These are phyloP conservation scores for Chaetura pelagica DNA, from an alignment of 2,113 vertebrate genomes.

Conservation along the genomic window DNA sequence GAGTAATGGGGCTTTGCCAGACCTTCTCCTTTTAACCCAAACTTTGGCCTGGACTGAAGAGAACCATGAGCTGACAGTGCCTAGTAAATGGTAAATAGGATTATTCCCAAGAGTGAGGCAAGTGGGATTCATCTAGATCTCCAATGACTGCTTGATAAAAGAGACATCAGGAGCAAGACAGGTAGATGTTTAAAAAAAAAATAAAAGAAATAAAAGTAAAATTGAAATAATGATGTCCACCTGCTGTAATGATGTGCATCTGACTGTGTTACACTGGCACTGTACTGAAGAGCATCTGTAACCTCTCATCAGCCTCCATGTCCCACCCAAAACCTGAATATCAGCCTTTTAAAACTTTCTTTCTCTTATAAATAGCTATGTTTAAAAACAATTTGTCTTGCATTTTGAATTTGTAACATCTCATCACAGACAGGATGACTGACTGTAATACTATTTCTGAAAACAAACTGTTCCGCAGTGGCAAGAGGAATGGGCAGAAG, in stretches of 20 bases:
- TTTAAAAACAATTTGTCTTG: neutral
- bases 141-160: neutral
- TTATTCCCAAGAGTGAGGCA: neutral
- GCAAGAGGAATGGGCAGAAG: neutral
- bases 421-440: neutral
- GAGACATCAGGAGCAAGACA: neutral
- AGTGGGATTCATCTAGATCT: neutral
- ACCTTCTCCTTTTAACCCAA: slow-evolving; percentile 1
- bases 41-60: neutral
- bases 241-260: neutral
- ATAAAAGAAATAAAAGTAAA: neutral
- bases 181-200: neutral
- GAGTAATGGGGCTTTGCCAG: slow-evolving; percentile 33
- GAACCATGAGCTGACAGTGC: neutral
- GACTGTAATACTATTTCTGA: neutral
- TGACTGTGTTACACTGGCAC: neutral
- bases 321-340: neutral
- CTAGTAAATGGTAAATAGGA: neutral
- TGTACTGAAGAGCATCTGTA: neutral
- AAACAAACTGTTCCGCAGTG: neutral
- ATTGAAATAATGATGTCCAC: neutral
- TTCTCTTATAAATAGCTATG: neutral
- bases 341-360: neutral
- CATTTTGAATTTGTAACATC: neutral
- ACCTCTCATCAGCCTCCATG: neutral